Evolutionary conservation across 2,113 vertebrate species (phyloP), one percentile per base, ranked within the genome.

Genomic region (Scartelaos histophorus): DNA sequence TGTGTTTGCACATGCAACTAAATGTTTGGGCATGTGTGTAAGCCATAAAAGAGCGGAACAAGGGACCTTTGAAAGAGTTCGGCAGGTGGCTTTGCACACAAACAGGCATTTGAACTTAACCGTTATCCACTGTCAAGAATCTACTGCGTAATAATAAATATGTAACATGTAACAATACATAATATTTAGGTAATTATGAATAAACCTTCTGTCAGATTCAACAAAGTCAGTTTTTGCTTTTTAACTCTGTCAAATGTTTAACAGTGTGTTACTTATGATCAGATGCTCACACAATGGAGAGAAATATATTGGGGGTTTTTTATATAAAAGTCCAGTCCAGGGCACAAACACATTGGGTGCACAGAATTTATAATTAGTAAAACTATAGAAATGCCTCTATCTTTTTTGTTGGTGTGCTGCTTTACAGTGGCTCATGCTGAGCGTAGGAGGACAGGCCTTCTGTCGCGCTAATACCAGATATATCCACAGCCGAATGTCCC

Each of bases 381-480:
- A 81, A 35, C 72, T 47, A 76, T 46, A 21, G 70, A 24, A 64
- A 43, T 45, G 38, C 19, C 64, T 64, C 70, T 45, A 51, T 45
- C 56, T 76, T 11, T 11, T 64, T 71, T 69, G 66, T 43, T 49
- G 11, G 74, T 79, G 62, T 56, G 82, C 57, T 56, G 82, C 57
- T 80, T 76, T 82, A 82, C 68, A 82, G 84, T 83, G 83, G 81
- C 85, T 89, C 90, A 85, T 88, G 84, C 85, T 86, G 90, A 90
- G 85, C 84, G 90, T 91, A 76, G 88, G 90, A 84, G 87, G 88
- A 84, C 35, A 46, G 56, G 79, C 89, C 89, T 90, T 92, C 90
- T 91, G 90, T 88, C 88, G 76, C 78, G 89, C 75, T 67, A 91
- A 83, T 81, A 86, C 87, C 82, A 83, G 83, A 90, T 90, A 85